Evolutionary conservation across 2,888 invertebrate species (phyloP).

Genomic region (Temnothorax ravouxi): DNA sequence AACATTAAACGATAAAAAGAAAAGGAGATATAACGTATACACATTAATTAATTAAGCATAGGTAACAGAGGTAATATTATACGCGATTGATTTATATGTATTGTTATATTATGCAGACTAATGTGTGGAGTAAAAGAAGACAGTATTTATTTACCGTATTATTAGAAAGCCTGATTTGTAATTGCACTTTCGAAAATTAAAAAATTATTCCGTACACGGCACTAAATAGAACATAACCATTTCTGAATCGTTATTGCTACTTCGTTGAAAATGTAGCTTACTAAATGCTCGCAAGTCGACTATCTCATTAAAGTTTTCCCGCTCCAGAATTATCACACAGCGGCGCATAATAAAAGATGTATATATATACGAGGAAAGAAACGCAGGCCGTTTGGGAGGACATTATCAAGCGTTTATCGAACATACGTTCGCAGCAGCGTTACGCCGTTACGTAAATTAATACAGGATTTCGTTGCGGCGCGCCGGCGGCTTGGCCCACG

Average conservation of each 20-base stretch:
- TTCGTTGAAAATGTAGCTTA: background rate
- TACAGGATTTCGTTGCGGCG: background rate
- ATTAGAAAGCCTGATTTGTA: background rate
- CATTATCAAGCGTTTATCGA: slow-evolving; percentile 2
- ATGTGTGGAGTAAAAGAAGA: background rate
- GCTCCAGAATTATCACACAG: background rate
- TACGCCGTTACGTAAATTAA: background rate
- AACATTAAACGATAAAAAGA: background rate
- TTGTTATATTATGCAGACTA: background rate
- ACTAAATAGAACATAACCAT: background rate
- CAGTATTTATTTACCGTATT: background rate
- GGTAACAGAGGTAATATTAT: background rate
- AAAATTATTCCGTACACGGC: background rate
- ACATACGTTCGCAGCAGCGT: background rate
- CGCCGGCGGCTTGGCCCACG: background rate
- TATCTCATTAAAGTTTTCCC: background rate
- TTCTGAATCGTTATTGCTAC: background rate
- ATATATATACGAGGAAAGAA: background rate
- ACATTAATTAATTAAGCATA: background rate
- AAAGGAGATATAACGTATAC: background rate
- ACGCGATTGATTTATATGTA: background rate
- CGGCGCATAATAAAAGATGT: background rate
- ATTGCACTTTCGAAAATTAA: background rate
- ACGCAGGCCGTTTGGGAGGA: too few species aligned
- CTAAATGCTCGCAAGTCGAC: background rate